Base-by-base conservation (phyloP, 35 echinoderm and acorn worm species). In the Apostichopus japonicus region DNA sequence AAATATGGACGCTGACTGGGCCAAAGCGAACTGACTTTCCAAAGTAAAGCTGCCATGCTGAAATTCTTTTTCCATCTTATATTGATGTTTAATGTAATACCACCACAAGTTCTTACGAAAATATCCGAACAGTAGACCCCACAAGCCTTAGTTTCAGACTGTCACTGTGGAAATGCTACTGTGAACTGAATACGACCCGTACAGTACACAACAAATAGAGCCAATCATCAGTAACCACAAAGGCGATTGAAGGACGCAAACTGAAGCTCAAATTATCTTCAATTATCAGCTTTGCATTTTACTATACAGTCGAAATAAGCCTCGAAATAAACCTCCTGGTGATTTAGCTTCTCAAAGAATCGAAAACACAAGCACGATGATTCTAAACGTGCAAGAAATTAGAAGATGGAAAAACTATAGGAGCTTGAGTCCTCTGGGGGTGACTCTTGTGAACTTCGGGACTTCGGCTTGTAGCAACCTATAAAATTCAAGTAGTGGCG, bases 11-110 rank as follows among this genome's bases (percentile, higher is more conserved):
- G 90, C 24, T 22, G 71, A 56, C 13, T 91, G 72, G 10, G 72
- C 90, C 72, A 91, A 54, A 19, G 90, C 71, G 53, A 91, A 91
- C 54, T 91, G 90, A 76, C 33, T 91, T 79, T 91, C 90, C 52
- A 91, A 59, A 33, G 90, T 78, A 59, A 91, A 91, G 24, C 90
- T 91, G 8, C 77, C 90, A 24, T 91, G 90, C 8, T 91, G 71
- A 17, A 91, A 91, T 59, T 67, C 71, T 79, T 77, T 78, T 58
- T 78, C 77, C 72, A 77, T 91, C 33, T 44, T 44, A 23, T 44
- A 65, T 22, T 15, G 22, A 44, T 13, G 54, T n/a, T 87, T 13
- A 23, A 87, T 17, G 6, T 27, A 53, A 11, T 24, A 59, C 8
- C 51, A 10, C 33, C 33, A 44, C 33, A 44, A 8, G 52, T 11